Base-by-base conservation (phyloP, 2,113 vertebrate genomes). In the Mustela lutreola region DNA sequence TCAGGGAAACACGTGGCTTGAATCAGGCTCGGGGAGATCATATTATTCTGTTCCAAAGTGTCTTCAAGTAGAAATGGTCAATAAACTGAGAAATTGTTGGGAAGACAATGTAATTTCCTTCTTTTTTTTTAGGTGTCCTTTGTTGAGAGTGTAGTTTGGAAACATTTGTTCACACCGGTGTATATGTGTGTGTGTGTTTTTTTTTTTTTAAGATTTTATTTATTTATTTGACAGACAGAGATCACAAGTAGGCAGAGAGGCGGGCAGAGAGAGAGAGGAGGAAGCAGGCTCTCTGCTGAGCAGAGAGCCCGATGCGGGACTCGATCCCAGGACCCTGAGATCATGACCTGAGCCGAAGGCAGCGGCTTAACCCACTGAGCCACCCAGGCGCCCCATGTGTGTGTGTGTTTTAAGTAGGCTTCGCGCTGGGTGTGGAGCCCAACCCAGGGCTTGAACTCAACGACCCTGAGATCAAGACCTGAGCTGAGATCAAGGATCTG, bases 11-110 rank as follows among this genome's bases (percentile, higher is more conserved):
- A 18, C 31, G 26, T 2, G 45, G 99, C 99, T 95, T 99, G 99
- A 98, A 98, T 99, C 98, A 99, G 99, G 99, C 98, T 99, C 67
- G 99, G 98, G 99, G 99, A 97, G 99, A 99, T 98, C 99, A 99
- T 98, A 99, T 99, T 94, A 99, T 99, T 81, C 98, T 99, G 85
- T 99, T 99, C 45, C 99, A 99, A 97, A 99, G 99, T 65, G 99
- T 99, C 81, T 98, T 99, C 96, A 99, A 48, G 97, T 99, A 99
- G 99, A 96, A 26, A 4, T 89, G 60, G 70, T 50, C 7, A n/a
- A 0, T 84, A 63, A 90, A 92, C 71, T 48, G 60, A 91, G 82
- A 80, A 78, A 39, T 53, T 36, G 28, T 42, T 48, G 36, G 79
- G 94, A 88, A 73, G 21, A 4, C 28, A 70, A 7, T 56, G 10